Base-by-base conservation (phyloP, 1,140 invertebrate genomes). In the Drosophila jambulina region DNA sequence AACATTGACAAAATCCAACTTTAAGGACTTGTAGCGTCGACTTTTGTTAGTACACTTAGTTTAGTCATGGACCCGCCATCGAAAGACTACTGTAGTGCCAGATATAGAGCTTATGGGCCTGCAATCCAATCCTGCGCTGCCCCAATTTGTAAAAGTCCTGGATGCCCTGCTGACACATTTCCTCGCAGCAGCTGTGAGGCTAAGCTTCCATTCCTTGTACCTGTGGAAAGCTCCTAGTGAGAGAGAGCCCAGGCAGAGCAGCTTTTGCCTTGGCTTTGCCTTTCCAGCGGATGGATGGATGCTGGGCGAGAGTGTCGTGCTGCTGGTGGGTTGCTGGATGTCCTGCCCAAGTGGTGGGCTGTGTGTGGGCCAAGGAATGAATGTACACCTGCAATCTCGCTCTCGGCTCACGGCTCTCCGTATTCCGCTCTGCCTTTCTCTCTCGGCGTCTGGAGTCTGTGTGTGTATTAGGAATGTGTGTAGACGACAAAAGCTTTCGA, bases 401-500 rank as follows among this genome's bases (percentile, higher is more conserved):
- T 78, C 46, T 58, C 70, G 62, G 54, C 54, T 27, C 0, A n/a
- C 23, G 45, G 8, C 45, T 57, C 72, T 77, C 25, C 19, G 19
- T 40, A n/a, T 23, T 76, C 19, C 51, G n/a, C 56, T 56, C 75
- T 69, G 6, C 0, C 67, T 56, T 54, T 54, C 62, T 56, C 67
- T 57, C 19, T 59, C 5, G 48, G 23, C 46, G 42, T 45, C 32
- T 51, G 29, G 53, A 58, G 54, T 5, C 25, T 63, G 63, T 62
- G 80, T 78, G 84, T 88, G 86, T 78, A 77, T 69, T 78, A 77
- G 82, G 88, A 76, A 76, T 90, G 78, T 85, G 78, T 90, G 78
- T 82, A 85, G 85, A 90, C 78, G 85, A 90, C 78, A 82, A 81
- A 82, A 90, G 85, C 85, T 90, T 90, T 90, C 85, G 61, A 85